Evolutionary conservation across 2,797 vertebrate species (phyloP), one percentile per base, ranked within the genome.

Genomic region (Halcyon chelicuti): DNA sequence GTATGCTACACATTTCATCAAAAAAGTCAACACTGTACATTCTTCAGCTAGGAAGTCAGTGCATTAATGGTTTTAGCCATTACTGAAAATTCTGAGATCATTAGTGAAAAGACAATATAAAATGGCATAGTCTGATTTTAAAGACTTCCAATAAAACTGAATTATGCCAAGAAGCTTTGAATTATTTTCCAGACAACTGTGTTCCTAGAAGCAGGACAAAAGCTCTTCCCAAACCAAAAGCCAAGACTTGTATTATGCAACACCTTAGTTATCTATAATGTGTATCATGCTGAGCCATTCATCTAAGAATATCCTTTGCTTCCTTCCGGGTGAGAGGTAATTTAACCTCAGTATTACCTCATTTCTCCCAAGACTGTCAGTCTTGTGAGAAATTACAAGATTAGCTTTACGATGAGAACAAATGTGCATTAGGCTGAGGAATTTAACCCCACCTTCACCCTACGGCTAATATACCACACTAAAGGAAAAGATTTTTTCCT

Each of bases 341-440:
- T 96, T 94, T 91, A 86, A 91, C 70, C 78, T 89, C 71, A 68
- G 47, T 35, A 73, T 46, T 60, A 86, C 54, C 70, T 96, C 58
- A 57, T 96, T 91, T 92, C 85, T 94, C 65, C 77, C 71, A 76
- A 44, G 83, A 93, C 77, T 88, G 68, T 33, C 91, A 87, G 86
- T 70, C 86, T 77, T 67, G 35, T 58, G 70, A 90, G 92, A 92
- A 97, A 93, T 86, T 90, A 92, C 70, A 91, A 88, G 63, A 95
- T 88, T 74, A 93, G 74, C 47, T 88, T 92, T 92, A 91, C 0
- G 7, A 86, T 86, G 81, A 93, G 79, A 93, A 80, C 42, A 93
- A 92, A 88, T 71, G 60, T 61, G 75, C 52, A 62, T 79, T 51
- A 89, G 52, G 39, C 28, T 79, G 58, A 63, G 33, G 66, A 91